A percentile compares a stretch with the other conserved stretches of the same genome.
phyloP scores from a whole-genome alignment of 35 echinoderm and acorn worm genomes.

The Antedon bifida region DNA sequence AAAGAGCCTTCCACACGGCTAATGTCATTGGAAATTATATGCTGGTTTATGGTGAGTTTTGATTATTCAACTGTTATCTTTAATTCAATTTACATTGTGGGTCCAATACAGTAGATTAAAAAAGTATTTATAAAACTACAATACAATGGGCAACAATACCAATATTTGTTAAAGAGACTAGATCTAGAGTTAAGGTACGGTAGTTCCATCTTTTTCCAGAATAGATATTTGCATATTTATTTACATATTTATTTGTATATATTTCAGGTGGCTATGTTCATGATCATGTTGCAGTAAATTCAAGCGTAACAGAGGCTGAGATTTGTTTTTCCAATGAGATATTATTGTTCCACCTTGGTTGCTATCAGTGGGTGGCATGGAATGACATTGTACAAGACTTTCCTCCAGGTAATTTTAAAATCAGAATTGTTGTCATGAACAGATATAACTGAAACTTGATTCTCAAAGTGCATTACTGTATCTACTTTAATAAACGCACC shows the following conservation, averaged over 20 bases:
- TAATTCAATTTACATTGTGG: background rate
- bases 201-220: too few relatives aligned
- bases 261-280: constrained; percentile 64
- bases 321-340: constrained; percentile 58
- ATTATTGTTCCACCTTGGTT: constrained; percentile 56
- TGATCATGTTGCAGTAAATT: constrained; percentile 1
- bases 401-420: background rate
- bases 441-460: too few relatives aligned
- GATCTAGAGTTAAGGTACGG: too few relatives aligned
- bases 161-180: too few relatives aligned
- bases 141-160: too few relatives aligned
- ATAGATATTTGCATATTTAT: too few relatives aligned
- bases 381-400: constrained; percentile 32
- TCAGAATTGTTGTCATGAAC: too few relatives aligned
- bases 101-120: background rate
- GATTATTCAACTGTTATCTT: too few relatives aligned
- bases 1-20: constrained; percentile 56
- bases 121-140: too few relatives aligned
- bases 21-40: constrained; percentile 85
- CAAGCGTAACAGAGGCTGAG: constrained; percentile 6
- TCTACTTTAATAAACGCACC: too few relatives aligned
- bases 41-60: constrained; percentile 87
- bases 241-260: too few relatives aligned
- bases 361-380: constrained; percentile 55
- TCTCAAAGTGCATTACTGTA: too few relatives aligned